Conservation (phyloP, 2,797 vertebrate genomes). For the Paratrypauchen microcephalus region DNA sequence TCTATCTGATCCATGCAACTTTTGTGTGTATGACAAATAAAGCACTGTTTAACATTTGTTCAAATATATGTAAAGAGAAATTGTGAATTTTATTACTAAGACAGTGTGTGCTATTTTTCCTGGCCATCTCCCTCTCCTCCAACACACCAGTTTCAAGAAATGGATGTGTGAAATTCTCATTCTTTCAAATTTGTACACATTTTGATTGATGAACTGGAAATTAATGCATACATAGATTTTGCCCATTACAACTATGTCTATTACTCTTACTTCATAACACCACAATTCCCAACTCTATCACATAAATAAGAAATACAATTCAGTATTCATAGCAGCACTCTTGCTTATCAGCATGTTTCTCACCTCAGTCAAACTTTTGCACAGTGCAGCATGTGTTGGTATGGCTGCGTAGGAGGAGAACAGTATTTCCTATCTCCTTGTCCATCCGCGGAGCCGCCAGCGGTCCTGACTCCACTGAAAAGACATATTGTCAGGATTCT, state of each 20-base stretch:
- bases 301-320: background rate
- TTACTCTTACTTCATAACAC: background rate
- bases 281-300: background rate
- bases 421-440: constrained; percentile 52
- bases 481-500: constrained; percentile 61
- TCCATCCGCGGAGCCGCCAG: constrained; percentile 52
- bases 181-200: too few relatives aligned
- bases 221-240: too few relatives aligned
- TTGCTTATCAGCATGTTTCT: constrained; percentile 1
- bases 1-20: too few relatives aligned
- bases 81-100: too few relatives aligned
- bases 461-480: constrained; percentile 54
- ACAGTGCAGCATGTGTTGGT: constrained; percentile 19
- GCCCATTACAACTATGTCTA: background rate
- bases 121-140: too few relatives aligned
- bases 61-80: too few relatives aligned
- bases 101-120: too few relatives aligned
- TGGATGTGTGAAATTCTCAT: too few relatives aligned
- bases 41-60: too few relatives aligned
- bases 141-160: too few relatives aligned
- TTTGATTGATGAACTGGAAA: too few relatives aligned
- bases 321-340: background rate
- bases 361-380: constrained; percentile 7
- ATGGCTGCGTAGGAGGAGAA: constrained; percentile 53
- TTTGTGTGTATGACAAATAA: too few relatives aligned